phyloP scores from a whole-genome alignment of 2,797 vertebrate genomes.

The Australoheros facetus region DNA sequence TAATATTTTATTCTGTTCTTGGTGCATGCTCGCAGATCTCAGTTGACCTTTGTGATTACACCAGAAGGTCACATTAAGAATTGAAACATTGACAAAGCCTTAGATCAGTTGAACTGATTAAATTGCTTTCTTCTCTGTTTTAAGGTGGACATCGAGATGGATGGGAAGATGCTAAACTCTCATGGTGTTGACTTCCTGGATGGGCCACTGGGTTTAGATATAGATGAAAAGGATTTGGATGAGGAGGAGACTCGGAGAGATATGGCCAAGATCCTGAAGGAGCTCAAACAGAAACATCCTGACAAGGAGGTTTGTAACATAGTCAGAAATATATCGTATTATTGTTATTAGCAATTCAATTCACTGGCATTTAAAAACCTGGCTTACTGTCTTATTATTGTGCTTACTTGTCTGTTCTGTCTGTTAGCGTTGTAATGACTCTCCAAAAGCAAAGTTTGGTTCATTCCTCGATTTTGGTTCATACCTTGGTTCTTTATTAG shows the following conservation, averaged over 20 bases:
- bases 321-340: not conserved
- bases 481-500: no score
- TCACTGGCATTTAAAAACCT: no score
- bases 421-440: no score
- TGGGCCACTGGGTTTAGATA: slow-evolving; percentile 88
- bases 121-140: not conserved
- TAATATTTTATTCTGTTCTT: not conserved
- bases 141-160: slow-evolving; percentile 96
- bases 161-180: slow-evolving; percentile 97
- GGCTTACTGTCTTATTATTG: no score
- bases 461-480: no score
- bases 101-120: not conserved
- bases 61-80: fast-evolving
- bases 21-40: not conserved
- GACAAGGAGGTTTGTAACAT: slow-evolving; percentile 87
- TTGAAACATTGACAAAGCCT: not conserved
- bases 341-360: not conserved
- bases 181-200: slow-evolving; percentile 96
- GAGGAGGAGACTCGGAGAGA: slow-evolving; percentile 96
- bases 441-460: no score
- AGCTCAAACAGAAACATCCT: slow-evolving; percentile 97
- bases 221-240: slow-evolving; percentile 94
- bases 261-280: slow-evolving; percentile 98
- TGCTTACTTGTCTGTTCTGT: no score
- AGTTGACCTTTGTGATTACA: not conserved